Evolutionary conservation across 2,113 vertebrate genomes (phyloP).

Genomic region (Nothobranchius kuhntae): DNA sequence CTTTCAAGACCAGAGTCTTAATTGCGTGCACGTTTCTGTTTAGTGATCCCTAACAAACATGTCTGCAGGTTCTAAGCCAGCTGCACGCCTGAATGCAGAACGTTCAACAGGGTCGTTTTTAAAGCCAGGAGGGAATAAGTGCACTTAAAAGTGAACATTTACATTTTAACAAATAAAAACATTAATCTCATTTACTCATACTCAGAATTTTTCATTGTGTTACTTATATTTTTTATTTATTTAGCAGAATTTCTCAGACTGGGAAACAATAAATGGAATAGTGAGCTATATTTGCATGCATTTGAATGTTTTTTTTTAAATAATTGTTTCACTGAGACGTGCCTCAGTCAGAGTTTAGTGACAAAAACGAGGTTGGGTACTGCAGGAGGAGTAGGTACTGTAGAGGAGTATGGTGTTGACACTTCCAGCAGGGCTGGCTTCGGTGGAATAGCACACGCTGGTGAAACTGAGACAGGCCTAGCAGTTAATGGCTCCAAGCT

Average conservation of each 20-base stretch:
- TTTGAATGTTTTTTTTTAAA: constrained; percentile 34
- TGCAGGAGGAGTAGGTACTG: constrained; percentile 22
- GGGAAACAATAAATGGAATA: constrained; percentile 45
- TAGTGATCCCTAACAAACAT: too few relatives aligned
- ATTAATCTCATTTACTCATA: constrained; percentile 31
- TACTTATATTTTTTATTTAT: constrained; percentile 37
- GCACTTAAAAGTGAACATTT: constrained; percentile 51
- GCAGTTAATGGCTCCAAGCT: constrained; percentile 63
- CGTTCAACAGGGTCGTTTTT: constrained; percentile 16
- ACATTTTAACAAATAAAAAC: constrained; percentile 38
- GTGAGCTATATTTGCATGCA: constrained; percentile 39
- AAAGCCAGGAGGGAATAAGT: constrained; percentile 18
- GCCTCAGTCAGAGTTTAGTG: constrained; percentile 8
- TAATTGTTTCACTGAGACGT: constrained; percentile 28
- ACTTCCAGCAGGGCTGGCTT: constrained; percentile 29
- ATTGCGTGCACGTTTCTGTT: too few relatives aligned
- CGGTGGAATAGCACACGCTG: constrained; percentile 36
- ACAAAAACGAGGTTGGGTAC: constrained; percentile 12
- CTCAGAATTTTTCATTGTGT: constrained; percentile 11
- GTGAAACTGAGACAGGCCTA: constrained; percentile 63
- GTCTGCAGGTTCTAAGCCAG: too few relatives aligned
- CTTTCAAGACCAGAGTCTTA: too few relatives aligned
- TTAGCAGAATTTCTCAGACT: constrained; percentile 41
- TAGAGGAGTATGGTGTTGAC: constrained; percentile 30
- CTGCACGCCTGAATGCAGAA: constrained; percentile 8